Base-by-base conservation (phyloP, 1,140 invertebrate species). In the Lanistes nyassanus region DNA sequence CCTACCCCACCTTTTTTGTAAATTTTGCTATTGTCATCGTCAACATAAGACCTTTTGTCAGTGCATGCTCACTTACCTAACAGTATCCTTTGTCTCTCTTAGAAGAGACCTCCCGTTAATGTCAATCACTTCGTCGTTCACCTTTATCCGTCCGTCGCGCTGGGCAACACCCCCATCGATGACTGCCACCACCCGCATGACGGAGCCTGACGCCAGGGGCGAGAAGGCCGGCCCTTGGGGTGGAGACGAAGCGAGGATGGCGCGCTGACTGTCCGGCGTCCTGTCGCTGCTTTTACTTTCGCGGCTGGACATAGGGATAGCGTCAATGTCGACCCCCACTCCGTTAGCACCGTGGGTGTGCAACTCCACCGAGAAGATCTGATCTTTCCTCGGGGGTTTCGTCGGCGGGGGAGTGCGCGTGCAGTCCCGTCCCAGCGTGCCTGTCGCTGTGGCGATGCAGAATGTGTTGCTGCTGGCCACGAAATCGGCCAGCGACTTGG, bases 351-450 rank as follows among this genome's bases (percentile, higher is more conserved):
- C 53, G 16, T 60, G 37, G 21, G 73, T 73, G 53, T 76, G 51
- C n/a, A 84, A 65, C 56, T 80, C 75, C 26, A 84, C 81, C 16
- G 76, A 79, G 42, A 84, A 82, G 19, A 84, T 70, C 66, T 82
- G 76, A 71, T 84, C 83, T 65, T 79, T 84, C 19, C 83, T 65
- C 4, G 83, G 83, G 6, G 83, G 83, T 80, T 84, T 84, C 16
- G 81, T 68, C 34, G 83, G 83, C 2, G 83, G 83, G 4, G 80
- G 78, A 36, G 80, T 75, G 6, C 42, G 66, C 55, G 56, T 64
- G 19, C 68, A 23, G 21, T 62, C 60, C 34, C 74, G n/a, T 26
- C n/a, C 65, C 47, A 60, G n/a, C 5, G n/a, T 79, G n/a, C 56
- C 55, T 47, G 51, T 56, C 51, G 5, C 47, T 36, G 36, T 68